Conservation (phyloP, 2,888 invertebrate species). For the Tachina lurida region DNA sequence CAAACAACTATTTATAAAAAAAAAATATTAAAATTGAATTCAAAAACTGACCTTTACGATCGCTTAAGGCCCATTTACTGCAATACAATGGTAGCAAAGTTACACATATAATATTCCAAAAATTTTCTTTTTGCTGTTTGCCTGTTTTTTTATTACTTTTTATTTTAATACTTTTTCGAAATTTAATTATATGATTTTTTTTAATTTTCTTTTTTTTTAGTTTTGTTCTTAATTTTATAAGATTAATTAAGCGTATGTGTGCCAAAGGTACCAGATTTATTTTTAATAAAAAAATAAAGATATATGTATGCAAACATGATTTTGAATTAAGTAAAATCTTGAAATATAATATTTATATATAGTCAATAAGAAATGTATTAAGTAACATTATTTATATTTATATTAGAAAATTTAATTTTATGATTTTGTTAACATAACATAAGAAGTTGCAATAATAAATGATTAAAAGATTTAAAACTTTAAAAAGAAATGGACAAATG, state of each 20-base stretch:
- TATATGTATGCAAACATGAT: background rate
- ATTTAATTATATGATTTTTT: background rate
- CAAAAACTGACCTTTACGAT: no score
- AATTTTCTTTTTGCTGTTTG: background rate
- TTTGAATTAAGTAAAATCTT: slow-evolving; percentile 1
- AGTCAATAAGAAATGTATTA: background rate
- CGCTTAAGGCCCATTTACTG: background rate
- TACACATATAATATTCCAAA: background rate
- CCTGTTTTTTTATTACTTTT: background rate
- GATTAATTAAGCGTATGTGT: slow-evolving; percentile 11
- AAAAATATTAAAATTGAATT: no score
- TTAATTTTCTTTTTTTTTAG: slow-evolving; percentile 19
- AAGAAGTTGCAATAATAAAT: slow-evolving; percentile 56
- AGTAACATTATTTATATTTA: slow-evolving; percentile 9
- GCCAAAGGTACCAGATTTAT: slow-evolving; percentile 49
- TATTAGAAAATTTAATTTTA: slow-evolving; percentile 23
- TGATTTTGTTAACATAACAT: slow-evolving; percentile 27
- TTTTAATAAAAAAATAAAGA: background rate
- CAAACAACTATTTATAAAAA: no score
- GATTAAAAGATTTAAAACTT: slow-evolving; percentile 17
- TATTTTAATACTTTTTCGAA: background rate
- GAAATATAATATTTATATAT: slow-evolving; percentile 4
- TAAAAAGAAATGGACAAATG: background rate
- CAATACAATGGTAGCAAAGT: background rate
- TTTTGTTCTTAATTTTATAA: slow-evolving; percentile 31